These are phyloP conservation scores for Zaprionus obscuricornis DNA, from an alignment of 2,888 invertebrate species.

Conservation along the genomic window DNA sequence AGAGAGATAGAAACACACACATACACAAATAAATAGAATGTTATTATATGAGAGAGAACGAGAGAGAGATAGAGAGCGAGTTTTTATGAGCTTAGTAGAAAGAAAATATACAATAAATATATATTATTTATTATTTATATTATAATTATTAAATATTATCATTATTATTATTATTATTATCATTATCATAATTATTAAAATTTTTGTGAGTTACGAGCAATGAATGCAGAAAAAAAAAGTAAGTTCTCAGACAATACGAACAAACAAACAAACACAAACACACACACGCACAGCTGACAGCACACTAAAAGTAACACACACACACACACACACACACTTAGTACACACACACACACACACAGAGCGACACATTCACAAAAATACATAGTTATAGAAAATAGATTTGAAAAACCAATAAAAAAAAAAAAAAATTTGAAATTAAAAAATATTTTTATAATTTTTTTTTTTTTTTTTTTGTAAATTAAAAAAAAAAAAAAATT, in stretches of 20 bases:
- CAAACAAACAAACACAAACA: conserved; percentile 15
- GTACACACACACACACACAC: neutral
- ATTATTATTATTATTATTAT: too few species aligned
- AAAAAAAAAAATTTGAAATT: conserved; percentile 12
- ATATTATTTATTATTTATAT: neutral
- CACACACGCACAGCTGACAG: too few species aligned
- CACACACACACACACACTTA: conserved; percentile 13
- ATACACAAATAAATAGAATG: conserved; percentile 2
- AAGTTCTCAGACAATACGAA: neutral
- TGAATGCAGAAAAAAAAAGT: too few species aligned
- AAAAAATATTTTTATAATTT: conserved; percentile 7
- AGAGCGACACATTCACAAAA: conserved; percentile 14
- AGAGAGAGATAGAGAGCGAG: too few species aligned
- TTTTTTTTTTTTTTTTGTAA: conserved; percentile 18
- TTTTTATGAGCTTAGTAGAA: neutral
- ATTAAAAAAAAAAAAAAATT: conserved; percentile 22
- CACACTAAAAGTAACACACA: too few species aligned
- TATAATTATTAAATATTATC: neutral
- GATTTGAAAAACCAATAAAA: too few species aligned
- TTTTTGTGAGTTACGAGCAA: neutral
- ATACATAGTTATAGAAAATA: conserved; percentile 22
- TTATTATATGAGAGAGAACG: too few species aligned
- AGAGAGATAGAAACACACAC: too few species aligned
- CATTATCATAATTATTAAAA: too few species aligned
- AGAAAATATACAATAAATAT: neutral